phyloP scores from a whole-genome alignment of 2,113 vertebrate species.

The Epinephelus cyanopodus region DNA sequence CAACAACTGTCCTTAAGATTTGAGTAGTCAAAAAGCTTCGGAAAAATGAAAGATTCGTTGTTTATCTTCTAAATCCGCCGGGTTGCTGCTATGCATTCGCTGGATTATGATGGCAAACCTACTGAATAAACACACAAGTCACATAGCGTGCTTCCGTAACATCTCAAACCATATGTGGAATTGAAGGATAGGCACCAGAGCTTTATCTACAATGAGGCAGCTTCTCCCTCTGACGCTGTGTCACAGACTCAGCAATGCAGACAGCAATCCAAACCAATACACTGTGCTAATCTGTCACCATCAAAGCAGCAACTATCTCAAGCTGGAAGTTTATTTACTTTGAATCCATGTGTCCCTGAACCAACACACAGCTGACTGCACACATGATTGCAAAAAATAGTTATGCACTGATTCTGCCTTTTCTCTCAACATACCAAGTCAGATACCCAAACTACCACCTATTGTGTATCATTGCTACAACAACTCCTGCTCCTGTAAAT shows the following conservation, averaged over 20 bases:
- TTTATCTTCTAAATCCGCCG: background rate
- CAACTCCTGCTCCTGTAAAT: background rate
- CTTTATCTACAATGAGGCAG: conserved; percentile 36
- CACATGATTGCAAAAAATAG: background rate
- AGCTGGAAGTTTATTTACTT: background rate
- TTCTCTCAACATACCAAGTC: background rate
- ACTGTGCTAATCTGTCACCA: conserved; percentile 2
- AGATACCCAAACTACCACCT: background rate
- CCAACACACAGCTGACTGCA: background rate
- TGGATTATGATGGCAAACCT: background rate
- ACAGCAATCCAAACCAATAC: background rate
- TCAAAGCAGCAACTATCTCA: background rate
- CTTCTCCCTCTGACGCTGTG: background rate
- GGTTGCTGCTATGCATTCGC: background rate
- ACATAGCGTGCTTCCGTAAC: background rate
- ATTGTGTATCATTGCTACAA: no score
- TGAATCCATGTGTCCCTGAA: background rate
- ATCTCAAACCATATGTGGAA: background rate
- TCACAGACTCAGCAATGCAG: conserved; percentile 1
- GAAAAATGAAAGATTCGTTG: background rate
- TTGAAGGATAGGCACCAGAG: background rate
- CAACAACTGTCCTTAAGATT: conserved; percentile 21
- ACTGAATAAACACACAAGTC: conserved; percentile 13
- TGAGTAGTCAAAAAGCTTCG: background rate
- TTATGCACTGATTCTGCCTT: background rate